These are phyloP conservation scores for Delphinus delphis DNA, from an alignment of 2,113 vertebrate species.

Conservation along the genomic window DNA sequence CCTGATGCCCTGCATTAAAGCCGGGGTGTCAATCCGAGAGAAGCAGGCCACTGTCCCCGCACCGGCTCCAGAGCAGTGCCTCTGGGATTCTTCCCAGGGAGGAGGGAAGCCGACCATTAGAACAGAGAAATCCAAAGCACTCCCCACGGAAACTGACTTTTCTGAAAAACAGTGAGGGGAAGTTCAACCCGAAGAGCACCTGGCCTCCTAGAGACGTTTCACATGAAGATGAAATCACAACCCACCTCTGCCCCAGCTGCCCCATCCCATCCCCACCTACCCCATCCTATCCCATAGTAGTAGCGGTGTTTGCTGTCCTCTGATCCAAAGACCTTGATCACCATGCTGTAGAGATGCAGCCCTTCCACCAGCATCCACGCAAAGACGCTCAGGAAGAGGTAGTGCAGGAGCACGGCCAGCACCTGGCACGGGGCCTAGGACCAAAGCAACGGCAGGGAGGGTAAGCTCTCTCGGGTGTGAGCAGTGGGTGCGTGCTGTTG, in stretches of 20 bases:
- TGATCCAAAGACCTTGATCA: slow-evolving; percentile 97
- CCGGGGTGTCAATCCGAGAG: background rate
- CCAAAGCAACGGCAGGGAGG: too few relatives aligned
- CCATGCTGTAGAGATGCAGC: slow-evolving; percentile 98
- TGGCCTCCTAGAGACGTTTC: background rate
- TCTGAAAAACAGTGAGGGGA: background rate
- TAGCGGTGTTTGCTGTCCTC: slow-evolving; percentile 96
- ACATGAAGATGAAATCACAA: background rate
- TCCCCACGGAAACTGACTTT: background rate
- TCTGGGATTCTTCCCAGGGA: background rate
- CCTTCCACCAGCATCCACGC: slow-evolving; percentile 99
- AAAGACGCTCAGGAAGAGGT: slow-evolving; percentile 96
- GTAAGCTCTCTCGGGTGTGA: fast-evolving
- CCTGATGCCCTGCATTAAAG: too few relatives aligned
- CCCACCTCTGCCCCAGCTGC: background rate
- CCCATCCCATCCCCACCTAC: slow-evolving; percentile 81
- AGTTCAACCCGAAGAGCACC: background rate
- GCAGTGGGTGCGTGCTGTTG: fast-evolving
- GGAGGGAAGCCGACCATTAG: background rate
- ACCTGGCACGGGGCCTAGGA: slow-evolving; percentile 92
- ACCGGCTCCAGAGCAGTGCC: background rate
- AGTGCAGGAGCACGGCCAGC: slow-evolving; percentile 94
- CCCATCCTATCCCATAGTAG: slow-evolving; percentile 97
- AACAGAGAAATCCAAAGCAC: background rate
- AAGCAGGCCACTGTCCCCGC: background rate